A percentile compares a stretch with the other conserved stretches of the same genome.
phyloP scores from a whole-genome alignment of 2,797 vertebrate genomes.

The Falco cherrug region DNA sequence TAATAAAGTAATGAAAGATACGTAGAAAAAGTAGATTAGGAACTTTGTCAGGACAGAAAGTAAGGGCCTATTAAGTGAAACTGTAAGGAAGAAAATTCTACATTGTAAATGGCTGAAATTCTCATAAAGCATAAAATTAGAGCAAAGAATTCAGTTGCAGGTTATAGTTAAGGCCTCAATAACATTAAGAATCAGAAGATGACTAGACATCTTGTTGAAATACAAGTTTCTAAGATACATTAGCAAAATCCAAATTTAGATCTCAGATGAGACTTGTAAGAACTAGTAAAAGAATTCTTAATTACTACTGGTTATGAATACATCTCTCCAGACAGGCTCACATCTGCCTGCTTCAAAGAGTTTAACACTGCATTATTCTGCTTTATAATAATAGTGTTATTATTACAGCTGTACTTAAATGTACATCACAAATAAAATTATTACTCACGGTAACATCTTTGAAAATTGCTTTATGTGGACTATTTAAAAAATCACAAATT shows the following conservation, averaged over 20 bases:
- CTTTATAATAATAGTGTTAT: not conserved
- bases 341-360: not conserved
- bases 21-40: not conserved
- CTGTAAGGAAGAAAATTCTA: not conserved
- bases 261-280: not conserved
- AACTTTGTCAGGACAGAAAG: not conserved
- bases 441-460: not conserved
- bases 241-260: not conserved
- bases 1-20: not conserved
- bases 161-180: not conserved
- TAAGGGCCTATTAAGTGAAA: not conserved
- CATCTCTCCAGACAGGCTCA: not conserved
- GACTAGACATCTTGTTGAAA: not conserved
- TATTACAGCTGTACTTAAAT: not conserved
- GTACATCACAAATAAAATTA: not conserved
- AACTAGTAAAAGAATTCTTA: not conserved
- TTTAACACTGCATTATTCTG: not conserved
- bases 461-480: not conserved
- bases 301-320: not conserved
- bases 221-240: not conserved
- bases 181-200: not conserved
- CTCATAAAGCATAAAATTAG: not conserved
- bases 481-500: not conserved
- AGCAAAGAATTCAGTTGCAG: not conserved
- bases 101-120: not conserved